Conservation (phyloP, 2,888 invertebrate species). For the Eupithecia pulchellata region DNA sequence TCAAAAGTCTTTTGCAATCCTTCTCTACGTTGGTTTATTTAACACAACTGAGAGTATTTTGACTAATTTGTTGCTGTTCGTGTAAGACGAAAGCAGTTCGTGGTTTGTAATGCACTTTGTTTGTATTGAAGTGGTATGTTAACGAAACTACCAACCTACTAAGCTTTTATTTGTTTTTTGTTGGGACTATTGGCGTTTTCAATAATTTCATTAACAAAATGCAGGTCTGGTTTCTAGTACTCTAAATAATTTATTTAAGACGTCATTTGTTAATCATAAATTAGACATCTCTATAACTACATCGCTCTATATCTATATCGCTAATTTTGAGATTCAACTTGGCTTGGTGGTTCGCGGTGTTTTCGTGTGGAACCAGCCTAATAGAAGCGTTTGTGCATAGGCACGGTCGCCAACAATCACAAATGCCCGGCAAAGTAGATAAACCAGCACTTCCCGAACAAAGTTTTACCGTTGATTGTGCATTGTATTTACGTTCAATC, state of each 20-base stretch:
- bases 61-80: background rate
- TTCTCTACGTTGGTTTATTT: background rate
- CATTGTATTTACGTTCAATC: constrained; percentile 44
- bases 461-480: constrained; percentile 49
- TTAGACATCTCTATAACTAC: no score
- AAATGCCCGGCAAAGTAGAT: constrained; percentile 52
- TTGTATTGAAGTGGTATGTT: background rate
- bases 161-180: no score
- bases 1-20: background rate
- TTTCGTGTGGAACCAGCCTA: constrained; percentile 4
- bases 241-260: no score
- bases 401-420: constrained; percentile 49
- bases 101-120: background rate
- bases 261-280: no score
- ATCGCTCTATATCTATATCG: no score
- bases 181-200: no score
- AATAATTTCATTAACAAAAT: no score
- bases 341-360: background rate
- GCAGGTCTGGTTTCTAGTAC: no score
- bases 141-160: background rate
- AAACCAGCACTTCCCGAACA: constrained; percentile 44
- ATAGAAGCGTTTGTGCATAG: constrained; percentile 24
- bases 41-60: background rate
- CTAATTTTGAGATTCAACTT: background rate
- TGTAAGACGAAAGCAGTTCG: background rate